Percentiles rank a stretch among this genome's conserved stretches.
Conservation (phyloP, 2,113 vertebrate genomes). For the Poeciliopsis retropinna region DNA sequence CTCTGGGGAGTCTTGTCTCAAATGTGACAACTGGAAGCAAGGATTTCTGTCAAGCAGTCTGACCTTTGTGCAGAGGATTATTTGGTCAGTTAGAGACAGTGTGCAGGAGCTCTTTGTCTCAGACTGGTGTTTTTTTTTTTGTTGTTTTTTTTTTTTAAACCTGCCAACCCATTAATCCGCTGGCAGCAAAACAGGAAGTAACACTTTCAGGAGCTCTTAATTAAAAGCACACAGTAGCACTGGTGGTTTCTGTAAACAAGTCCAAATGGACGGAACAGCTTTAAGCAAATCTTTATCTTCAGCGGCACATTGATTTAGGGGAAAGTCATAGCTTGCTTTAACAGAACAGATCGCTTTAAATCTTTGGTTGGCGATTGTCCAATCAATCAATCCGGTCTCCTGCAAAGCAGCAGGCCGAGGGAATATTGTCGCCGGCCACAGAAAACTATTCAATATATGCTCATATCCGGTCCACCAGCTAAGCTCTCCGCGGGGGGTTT, state of each 20-base stretch:
- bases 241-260: background rate
- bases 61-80: slow-evolving; percentile 22
- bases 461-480: slow-evolving; percentile 41
- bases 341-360: background rate
- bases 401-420: background rate
- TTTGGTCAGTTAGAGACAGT: slow-evolving; percentile 3
- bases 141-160: background rate
- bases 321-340: background rate
- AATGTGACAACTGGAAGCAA: slow-evolving; percentile 21
- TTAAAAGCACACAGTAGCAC: background rate
- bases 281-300: background rate
- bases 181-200: background rate
- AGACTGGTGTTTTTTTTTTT: background rate
- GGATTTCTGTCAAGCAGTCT: slow-evolving; percentile 19
- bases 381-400: slow-evolving; percentile 18
- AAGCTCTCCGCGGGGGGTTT: slow-evolving; percentile 32
- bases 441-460: slow-evolving; percentile 25
- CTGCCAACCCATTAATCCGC: background rate
- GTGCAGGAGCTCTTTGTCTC: slow-evolving; percentile 21
- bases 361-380: background rate
- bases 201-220: background rate
- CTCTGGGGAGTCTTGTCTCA: background rate
- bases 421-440: slow-evolving; percentile 22
- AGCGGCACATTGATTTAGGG: background rate
- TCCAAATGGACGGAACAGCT: background rate